Percentiles rank a stretch among this genome's conserved stretches.
phyloP scores from a whole-genome alignment of 2,888 invertebrate genomes.

The Heterodera filipjevi region DNA sequence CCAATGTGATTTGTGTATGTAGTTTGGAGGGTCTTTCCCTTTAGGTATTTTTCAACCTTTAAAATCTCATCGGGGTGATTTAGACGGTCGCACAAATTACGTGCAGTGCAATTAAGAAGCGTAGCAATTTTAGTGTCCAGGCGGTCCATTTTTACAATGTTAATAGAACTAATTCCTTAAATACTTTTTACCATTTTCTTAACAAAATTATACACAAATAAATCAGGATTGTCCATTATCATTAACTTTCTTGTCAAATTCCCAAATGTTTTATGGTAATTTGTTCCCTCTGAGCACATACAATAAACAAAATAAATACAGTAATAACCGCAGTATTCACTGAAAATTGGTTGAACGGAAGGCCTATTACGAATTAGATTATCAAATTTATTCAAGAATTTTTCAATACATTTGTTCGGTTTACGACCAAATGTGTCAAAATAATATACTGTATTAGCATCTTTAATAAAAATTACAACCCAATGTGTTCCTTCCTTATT shows the following conservation, averaged over 20 bases:
- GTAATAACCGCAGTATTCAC: not conserved
- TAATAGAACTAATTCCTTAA: not conserved
- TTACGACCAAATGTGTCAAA: too few relatives aligned
- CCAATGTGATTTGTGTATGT: not conserved
- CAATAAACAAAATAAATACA: conserved; percentile 3
- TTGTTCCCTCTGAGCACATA: not conserved
- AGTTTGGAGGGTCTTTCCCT: conserved; percentile 4
- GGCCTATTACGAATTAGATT: not conserved
- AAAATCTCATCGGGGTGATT: not conserved
- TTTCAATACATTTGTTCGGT: too few relatives aligned
- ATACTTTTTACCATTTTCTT: conserved; percentile 12
- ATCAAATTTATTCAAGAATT: not conserved
- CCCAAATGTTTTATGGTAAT: not conserved
- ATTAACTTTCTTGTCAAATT: not conserved
- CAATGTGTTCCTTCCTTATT: too few relatives aligned
- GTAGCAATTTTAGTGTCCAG: not conserved
- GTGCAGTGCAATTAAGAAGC: not conserved
- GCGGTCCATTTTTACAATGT: not conserved
- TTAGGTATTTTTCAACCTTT: not conserved
- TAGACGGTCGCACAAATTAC: not conserved
- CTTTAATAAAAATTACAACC: too few relatives aligned
- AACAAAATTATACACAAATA: conserved; percentile 7
- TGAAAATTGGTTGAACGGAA: not conserved
- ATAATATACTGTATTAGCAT: too few relatives aligned
- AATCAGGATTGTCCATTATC: not conserved